Evolutionary conservation across 2,888 invertebrate species (phyloP).

Genomic region (Desoria tigrina): DNA sequence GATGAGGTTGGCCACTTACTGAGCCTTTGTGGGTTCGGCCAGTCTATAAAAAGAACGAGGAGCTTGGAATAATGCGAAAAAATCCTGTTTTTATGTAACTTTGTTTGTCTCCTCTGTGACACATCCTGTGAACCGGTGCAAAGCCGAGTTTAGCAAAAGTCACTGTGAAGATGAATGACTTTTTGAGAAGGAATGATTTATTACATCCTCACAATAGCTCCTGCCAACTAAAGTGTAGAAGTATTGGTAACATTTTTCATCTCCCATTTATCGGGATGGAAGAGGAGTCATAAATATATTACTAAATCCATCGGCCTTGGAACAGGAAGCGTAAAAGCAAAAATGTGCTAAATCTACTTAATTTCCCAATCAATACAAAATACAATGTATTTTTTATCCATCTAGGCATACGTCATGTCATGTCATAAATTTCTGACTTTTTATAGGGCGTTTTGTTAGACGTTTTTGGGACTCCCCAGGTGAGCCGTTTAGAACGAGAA

Average conservation of each 20-base stretch:
- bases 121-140: slow-evolving; percentile 1
- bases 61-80: neutral
- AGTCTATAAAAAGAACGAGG: neutral
- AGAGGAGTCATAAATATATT: neutral
- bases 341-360: neutral
- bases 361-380: neutral
- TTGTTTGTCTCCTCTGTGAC: slow-evolving; percentile 14
- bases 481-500: neutral
- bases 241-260: slow-evolving; percentile 16
- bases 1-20: neutral
- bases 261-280: slow-evolving; percentile 2
- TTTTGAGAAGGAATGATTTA: slow-evolving; percentile 26
- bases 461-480: neutral
- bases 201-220: slow-evolving; percentile 29
- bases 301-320: neutral
- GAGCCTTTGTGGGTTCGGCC: too few relatives aligned
- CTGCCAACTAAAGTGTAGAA: slow-evolving; percentile 13
- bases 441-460: neutral
- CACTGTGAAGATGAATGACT: slow-evolving; percentile 15
- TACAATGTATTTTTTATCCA: too few relatives aligned
- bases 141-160: slow-evolving; percentile 3
- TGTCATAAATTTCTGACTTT: neutral
- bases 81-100: neutral
- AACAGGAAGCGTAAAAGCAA: neutral
- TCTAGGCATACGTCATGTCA: too few relatives aligned